A percentile compares a stretch with the other conserved stretches of the same genome.
Conservation (phyloP, 1,140 invertebrate species). For the Caligus rogercresseyi region DNA sequence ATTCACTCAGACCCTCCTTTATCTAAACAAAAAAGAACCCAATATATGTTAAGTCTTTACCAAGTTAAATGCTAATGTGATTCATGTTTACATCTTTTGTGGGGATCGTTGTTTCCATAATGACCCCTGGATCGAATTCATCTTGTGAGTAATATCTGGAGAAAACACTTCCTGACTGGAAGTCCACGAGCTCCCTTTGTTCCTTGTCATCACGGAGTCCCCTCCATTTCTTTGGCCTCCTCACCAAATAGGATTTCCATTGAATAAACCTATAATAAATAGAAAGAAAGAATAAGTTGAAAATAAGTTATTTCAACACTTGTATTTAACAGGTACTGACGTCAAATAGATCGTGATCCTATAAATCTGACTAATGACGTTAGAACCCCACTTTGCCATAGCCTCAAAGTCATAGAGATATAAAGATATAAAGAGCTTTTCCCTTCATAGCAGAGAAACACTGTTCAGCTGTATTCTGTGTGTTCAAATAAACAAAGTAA, state of each 20-base stretch:
- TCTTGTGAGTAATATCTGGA: conserved; percentile 8
- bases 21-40: conserved; percentile 3
- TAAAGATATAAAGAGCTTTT: too few relatives aligned
- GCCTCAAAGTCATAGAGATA: too few relatives aligned
- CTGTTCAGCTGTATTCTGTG: too few relatives aligned
- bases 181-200: conserved; percentile 8
- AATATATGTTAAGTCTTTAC: neutral
- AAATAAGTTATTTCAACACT: too few relatives aligned
- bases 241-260: conserved; percentile 9
- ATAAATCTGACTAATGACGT: too few relatives aligned
- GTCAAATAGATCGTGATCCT: too few relatives aligned
- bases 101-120: conserved; percentile 15
- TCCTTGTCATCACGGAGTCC: conserved; percentile 12
- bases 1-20: conserved; percentile 12
- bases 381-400: too few relatives aligned
- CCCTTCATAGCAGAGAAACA: too few relatives aligned
- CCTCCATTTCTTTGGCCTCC: conserved; percentile 3
- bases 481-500: too few relatives aligned
- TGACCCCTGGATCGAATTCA: conserved; percentile 10
- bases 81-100: conserved; percentile 16
- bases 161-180: conserved; percentile 10
- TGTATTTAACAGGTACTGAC: too few relatives aligned
- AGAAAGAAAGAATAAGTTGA: neutral
- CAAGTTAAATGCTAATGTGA: too few relatives aligned
- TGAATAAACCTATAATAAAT: conserved; percentile 8